Conservation (phyloP, 2,888 invertebrate species). For the Muscina levida region DNA sequence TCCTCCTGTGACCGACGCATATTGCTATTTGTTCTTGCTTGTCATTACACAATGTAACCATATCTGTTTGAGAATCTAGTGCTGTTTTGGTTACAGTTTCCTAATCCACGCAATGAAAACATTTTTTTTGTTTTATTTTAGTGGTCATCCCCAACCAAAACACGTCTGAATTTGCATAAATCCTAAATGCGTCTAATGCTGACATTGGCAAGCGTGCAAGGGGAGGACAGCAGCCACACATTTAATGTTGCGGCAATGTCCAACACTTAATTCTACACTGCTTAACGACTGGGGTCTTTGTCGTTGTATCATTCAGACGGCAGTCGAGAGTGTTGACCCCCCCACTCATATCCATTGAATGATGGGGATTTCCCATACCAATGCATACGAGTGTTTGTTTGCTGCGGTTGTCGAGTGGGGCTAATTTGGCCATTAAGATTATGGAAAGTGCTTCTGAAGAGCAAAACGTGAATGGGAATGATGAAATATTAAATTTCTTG, state of each 20-base stretch:
- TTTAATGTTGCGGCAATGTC: slow-evolving; percentile 36
- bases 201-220: slow-evolving; percentile 44
- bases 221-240: slow-evolving; percentile 2
- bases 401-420: slow-evolving; percentile 10
- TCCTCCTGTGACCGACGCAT: slow-evolving; percentile 3
- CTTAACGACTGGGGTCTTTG: slow-evolving; percentile 24
- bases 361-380: background rate
- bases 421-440: slow-evolving; percentile 27
- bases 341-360: slow-evolving; percentile 11
- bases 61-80: slow-evolving; percentile 1
- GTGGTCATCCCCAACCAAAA: slow-evolving; percentile 11
- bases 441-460: slow-evolving; percentile 17
- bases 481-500: slow-evolving; percentile 9
- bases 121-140: slow-evolving; percentile 37
- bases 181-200: slow-evolving; percentile 46
- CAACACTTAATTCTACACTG: slow-evolving; percentile 38
- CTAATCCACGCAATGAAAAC: slow-evolving; percentile 46
- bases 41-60: slow-evolving; percentile 23
- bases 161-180: slow-evolving; percentile 56
- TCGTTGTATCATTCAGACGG: background rate
- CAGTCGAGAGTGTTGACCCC: background rate
- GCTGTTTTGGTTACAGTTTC: background rate
- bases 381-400: background rate
- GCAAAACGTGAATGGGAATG: background rate
- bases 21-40: slow-evolving; percentile 21